A percentile compares a stretch with the other conserved stretches of the same genome.
phyloP scores from a whole-genome alignment of 2,888 invertebrate genomes.

The Cataglyphis altisquamis region DNA sequence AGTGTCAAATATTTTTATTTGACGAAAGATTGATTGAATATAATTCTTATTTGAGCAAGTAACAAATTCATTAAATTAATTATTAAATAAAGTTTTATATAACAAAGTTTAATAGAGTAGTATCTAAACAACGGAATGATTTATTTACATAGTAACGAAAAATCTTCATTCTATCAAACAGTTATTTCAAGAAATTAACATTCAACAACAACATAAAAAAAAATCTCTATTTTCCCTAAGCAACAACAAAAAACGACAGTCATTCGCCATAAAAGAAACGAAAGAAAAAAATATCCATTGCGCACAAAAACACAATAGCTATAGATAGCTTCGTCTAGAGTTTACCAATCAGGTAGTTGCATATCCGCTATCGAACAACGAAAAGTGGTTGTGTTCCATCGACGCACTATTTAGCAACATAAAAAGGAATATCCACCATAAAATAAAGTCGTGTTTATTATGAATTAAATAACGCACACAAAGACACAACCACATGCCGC shows the following conservation, averaged over 20 bases:
- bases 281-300: neutral
- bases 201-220: constrained; percentile 15
- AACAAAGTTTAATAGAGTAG: neutral
- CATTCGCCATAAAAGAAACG: neutral
- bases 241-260: neutral
- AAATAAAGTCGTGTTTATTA: constrained; percentile 20
- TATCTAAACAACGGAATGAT: neutral
- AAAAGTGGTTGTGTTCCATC: constrained; percentile 34
- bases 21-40: neutral
- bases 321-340: constrained; percentile 34
- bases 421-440: constrained; percentile 35
- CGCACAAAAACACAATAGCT: constrained; percentile 38
- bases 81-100: constrained; percentile 19
- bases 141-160: constrained; percentile 11
- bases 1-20: neutral
- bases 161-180: constrained; percentile 34
- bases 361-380: constrained; percentile 48
- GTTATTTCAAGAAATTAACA: constrained; percentile 10
- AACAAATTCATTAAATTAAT: neutral
- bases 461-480: constrained; percentile 36
- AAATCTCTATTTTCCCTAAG: neutral
- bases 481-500: constrained; percentile 45
- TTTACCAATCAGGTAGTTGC: constrained; percentile 41
- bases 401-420: constrained; percentile 44
- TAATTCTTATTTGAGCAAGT: neutral